These are phyloP conservation scores for Ochropleura leucogaster DNA, from an alignment of 2,888 invertebrate species.

Conservation along the genomic window DNA sequence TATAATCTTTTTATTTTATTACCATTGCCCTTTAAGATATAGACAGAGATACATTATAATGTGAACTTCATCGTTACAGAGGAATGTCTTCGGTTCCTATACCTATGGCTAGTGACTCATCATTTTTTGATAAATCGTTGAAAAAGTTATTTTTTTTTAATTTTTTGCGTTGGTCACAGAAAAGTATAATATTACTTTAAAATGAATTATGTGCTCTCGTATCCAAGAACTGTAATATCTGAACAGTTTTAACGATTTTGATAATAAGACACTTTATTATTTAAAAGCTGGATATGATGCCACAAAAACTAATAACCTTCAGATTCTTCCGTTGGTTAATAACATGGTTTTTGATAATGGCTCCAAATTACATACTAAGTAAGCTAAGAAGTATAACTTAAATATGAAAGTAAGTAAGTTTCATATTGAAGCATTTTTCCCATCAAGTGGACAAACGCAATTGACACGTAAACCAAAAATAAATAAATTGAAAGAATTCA, in stretches of 20 bases:
- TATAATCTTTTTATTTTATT: conserved; percentile 44
- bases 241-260: neutral
- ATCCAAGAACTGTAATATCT: conserved; percentile 3
- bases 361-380: neutral
- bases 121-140: conserved; percentile 19
- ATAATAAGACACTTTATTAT: neutral
- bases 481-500: conserved; percentile 28
- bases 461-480: conserved; percentile 22
- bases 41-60: conserved; percentile 22
- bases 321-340: neutral
- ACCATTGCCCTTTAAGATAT: conserved; percentile 42
- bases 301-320: neutral
- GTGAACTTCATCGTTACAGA: conserved; percentile 33
- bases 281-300: neutral
- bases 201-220: neutral
- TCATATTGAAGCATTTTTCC: neutral
- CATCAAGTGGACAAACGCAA: neutral
- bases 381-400: too few species aligned
- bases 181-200: neutral
- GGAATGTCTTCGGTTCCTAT: conserved; percentile 45
- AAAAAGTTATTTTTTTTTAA: too few species aligned
- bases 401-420: too few species aligned
- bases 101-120: conserved; percentile 30
- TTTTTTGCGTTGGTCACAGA: neutral
- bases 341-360: neutral